These are phyloP conservation scores for Hydropotes inermis DNA, from an alignment of 2,113 vertebrate genomes.

Conservation along the genomic window DNA sequence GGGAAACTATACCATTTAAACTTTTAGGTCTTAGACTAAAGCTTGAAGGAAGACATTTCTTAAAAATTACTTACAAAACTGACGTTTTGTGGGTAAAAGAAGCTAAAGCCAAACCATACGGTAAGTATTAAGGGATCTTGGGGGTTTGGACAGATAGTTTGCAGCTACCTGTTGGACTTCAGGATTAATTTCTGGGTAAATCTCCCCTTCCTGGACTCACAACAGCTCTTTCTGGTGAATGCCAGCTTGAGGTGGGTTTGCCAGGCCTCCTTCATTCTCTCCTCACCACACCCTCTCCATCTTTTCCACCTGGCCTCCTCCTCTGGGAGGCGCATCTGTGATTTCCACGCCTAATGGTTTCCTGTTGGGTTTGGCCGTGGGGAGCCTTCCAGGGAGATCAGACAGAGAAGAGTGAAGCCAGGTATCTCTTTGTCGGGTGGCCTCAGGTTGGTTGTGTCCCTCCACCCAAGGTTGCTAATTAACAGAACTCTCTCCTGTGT, in stretches of 20 bases:
- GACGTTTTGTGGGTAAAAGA: neutral
- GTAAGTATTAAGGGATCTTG: neutral
- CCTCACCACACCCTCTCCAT: neutral
- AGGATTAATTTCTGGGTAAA: neutral
- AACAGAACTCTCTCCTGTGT: neutral
- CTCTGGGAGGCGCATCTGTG: neutral
- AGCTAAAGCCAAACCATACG: neutral
- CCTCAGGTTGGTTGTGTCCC: neutral
- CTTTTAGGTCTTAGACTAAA: neutral
- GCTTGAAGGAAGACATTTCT: neutral
- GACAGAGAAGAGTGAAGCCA: neutral
- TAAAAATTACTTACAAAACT: neutral
- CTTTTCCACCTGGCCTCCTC: neutral
- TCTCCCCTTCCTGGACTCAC: neutral
- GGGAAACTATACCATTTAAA: neutral
- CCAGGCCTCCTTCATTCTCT: neutral
- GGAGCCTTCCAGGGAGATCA: neutral
- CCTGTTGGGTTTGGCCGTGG: neutral
- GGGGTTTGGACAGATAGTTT: neutral
- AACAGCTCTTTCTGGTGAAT: neutral
- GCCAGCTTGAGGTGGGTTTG: neutral
- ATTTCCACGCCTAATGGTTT: neutral
- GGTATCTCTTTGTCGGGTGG: neutral
- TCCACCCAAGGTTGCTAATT: neutral
- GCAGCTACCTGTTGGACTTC: neutral